Evolutionary conservation across 2,888 invertebrate species (phyloP).

Genomic region (Lysandra coridon): DNA sequence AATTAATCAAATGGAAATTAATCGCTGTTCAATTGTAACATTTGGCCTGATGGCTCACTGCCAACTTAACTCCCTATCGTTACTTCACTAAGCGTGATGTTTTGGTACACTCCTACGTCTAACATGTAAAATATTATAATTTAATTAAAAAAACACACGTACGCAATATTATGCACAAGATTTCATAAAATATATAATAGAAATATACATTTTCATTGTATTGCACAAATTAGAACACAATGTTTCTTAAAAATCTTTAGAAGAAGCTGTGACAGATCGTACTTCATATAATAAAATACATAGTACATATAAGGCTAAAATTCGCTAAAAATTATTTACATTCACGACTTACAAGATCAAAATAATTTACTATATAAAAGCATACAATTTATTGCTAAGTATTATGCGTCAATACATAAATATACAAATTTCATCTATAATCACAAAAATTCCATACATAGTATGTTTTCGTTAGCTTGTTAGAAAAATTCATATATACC

Average conservation of each 20-base stretch:
- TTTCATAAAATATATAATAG: slow-evolving; percentile 22
- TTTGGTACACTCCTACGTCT: slow-evolving; percentile 44
- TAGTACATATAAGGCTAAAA: slow-evolving; percentile 8
- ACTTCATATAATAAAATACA: background rate
- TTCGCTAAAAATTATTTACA: slow-evolving; percentile 21
- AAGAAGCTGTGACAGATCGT: slow-evolving; percentile 6
- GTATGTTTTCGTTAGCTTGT: background rate
- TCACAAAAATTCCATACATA: background rate
- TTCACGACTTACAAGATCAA: background rate
- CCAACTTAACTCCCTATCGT: slow-evolving; percentile 32
- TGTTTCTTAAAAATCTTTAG: background rate
- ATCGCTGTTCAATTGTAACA: no score
- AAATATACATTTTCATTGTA: slow-evolving; percentile 10
- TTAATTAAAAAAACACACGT: slow-evolving; percentile 34
- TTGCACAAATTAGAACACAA: slow-evolving; percentile 22
- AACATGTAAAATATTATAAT: slow-evolving; percentile 35
- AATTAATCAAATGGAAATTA: no score
- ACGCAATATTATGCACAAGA: slow-evolving; percentile 31
- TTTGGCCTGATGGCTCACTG: background rate
- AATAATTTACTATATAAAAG: slow-evolving; percentile 4
- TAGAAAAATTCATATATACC: background rate
- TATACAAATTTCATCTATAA: slow-evolving; percentile 8
- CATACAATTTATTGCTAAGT: slow-evolving; percentile 1
- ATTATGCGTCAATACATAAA: slow-evolving; percentile 14
- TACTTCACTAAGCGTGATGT: slow-evolving; percentile 41